phyloP scores from a whole-genome alignment of 2,888 invertebrate genomes.

The Antheraea yamamai region DNA sequence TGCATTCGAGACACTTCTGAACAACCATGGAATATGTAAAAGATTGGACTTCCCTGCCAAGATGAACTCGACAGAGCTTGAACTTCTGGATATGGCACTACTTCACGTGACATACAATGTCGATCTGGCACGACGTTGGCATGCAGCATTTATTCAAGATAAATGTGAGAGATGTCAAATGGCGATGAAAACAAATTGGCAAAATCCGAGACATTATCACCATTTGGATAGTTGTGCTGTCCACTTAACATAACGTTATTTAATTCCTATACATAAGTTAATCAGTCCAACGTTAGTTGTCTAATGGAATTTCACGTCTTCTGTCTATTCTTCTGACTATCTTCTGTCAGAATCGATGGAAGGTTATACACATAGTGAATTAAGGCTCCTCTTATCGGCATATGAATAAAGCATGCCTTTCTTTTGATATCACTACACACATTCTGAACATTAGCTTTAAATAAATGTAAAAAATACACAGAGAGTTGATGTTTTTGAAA shows the following conservation, averaged over 20 bases:
- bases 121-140: conserved; percentile 46
- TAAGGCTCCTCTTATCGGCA: background rate
- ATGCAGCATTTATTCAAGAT: conserved; percentile 27
- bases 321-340: too few species aligned
- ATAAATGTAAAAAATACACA: too few species aligned
- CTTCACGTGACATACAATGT: conserved; percentile 38
- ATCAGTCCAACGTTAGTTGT: background rate
- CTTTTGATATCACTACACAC: background rate
- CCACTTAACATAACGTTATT: conserved; percentile 11
- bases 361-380: background rate
- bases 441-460: background rate
- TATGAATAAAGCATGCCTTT: too few species aligned
- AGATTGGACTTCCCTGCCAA: conserved; percentile 48
- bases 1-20: conserved; percentile 50
- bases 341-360: background rate
- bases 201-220: conserved; percentile 34
- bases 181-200: conserved; percentile 41
- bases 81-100: conserved; percentile 47
- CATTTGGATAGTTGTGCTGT: conserved; percentile 37
- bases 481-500: too few species aligned
- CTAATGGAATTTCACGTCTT: too few species aligned
- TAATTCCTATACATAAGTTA: background rate
- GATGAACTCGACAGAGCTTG: conserved; percentile 47
- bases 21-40: conserved; percentile 55
- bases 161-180: conserved; percentile 31